These are phyloP conservation scores for Paratilapia polleni DNA, from an alignment of 2,113 vertebrate species.

Conservation along the genomic window DNA sequence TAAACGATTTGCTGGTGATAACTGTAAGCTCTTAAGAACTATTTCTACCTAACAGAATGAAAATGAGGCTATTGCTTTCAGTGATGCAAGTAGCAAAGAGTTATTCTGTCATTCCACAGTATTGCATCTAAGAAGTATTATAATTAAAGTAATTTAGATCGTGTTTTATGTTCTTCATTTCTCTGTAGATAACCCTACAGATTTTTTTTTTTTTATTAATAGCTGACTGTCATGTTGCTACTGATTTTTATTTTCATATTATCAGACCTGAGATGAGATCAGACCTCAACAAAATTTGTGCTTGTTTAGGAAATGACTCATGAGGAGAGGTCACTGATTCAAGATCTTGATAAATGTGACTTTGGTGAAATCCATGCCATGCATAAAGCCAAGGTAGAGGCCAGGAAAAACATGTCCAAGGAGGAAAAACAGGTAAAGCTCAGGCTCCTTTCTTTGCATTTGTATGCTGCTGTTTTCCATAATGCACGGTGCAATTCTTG, in stretches of 20 bases:
- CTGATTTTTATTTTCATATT: not conserved
- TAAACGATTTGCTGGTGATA: too few species aligned
- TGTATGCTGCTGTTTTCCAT: not conserved
- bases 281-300: not conserved
- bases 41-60: not conserved
- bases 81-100: too few species aligned
- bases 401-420: conserved; percentile 76
- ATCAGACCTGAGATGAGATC: not conserved
- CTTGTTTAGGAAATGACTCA: conserved; percentile 78
- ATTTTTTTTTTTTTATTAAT: not conserved
- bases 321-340: conserved; percentile 76
- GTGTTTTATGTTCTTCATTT: not conserved
- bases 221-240: not conserved
- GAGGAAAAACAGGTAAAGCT: conserved; percentile 80
- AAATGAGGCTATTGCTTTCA: too few species aligned
- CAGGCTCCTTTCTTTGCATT: not conserved
- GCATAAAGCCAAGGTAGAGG: conserved; percentile 80
- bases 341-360: conserved; percentile 80
- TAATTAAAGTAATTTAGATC: not conserved
- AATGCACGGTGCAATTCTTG: accelerated
- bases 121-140: not conserved
- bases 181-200: not conserved
- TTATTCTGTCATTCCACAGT: not conserved
- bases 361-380: conserved; percentile 79
- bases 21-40: not conserved